Evolutionary conservation across 2,113 vertebrate species (phyloP), one percentile per base, ranked within the genome.

Genomic region (Oriolus oriolus): DNA sequence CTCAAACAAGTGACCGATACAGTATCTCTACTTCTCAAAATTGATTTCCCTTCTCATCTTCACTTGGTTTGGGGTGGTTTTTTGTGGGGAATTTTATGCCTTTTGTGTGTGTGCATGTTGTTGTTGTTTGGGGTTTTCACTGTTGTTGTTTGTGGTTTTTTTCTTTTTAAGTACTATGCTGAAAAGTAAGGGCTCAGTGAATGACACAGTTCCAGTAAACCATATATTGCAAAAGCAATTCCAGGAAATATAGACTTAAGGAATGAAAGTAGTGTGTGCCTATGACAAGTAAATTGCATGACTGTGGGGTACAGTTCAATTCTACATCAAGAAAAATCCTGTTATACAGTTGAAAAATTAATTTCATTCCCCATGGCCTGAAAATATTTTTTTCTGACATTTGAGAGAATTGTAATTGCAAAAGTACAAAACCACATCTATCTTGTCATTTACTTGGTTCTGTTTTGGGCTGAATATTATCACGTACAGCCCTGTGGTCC

Each of bases 201-300:
- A 71, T 85, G 22, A 88, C 65, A 90, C 10, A 61, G 35, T 93
- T 95, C 31, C 71, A 71, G 44, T 59, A 93, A 90, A 95, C 54
- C 12, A 76, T 37, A 60, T 24, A 84, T 77, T 90, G 50, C 79
- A 92, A 92, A 86, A 93, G 39, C 63, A 94, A 85, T 90, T 93
- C 47, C 61, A 89, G 78, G 66, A 96, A 96, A 91, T 56, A 91
- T 2, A 91, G 70, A 37, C 27, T 82, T 63, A 66, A 85, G 83
- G 53, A 91, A 90, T 60, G 30, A 88, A 87, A 79, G 42, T 2
- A 50, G 70, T 12, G 68, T 44, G 39, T 56, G 52, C n/a, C 59
- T 54, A 42, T 59, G 82, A 88, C 95, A 94, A 83, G 56, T 66
- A 88, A 96, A 95, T 94, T 93, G 54, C 61, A 76, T 69, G 85